Base-by-base conservation (phyloP, 1,140 invertebrate species). In the Portunus trituberculatus region DNA sequence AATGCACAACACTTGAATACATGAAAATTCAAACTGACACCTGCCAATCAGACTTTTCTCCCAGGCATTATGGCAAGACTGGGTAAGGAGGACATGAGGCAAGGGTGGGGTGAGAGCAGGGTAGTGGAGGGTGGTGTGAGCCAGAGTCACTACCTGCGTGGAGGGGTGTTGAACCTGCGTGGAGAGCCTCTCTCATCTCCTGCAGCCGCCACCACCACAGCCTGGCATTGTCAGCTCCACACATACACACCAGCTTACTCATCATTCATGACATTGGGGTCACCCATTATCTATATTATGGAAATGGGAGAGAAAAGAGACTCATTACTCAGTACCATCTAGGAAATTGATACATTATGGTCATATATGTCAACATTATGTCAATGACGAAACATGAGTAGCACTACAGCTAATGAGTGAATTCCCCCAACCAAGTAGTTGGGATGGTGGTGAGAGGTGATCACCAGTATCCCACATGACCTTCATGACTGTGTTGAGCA, bases 251-350 rank as follows among this genome's bases (percentile, higher is more conserved):
- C 95, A 95, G 95, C 95, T 95, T 93, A 95, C 91, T 95, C 95
- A 95, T 93, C 95, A 93, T 95, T 95, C 95, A 95, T 91, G 92
- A 95, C 92, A 95, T 95, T 93, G 95, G 86, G 95, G 91, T 95
- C 95, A 93, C 87, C 95, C 95, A 95, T 95, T 93, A 95, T 95
- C 95, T 95, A 95, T 93, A 88, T 95, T 95, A 95, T 95, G 95
- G 95, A 95, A 89, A 95, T 82, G 87, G 95, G 92, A 93, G 91
- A 92, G 87, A 93, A 95, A 95, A 95, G 88, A 93, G 93, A 48
- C 87, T 93, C 92, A 95, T 93, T 93, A 95, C 92, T 95, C 25
- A 91, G 83, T 46, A 87, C 25, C 45, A 90, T 52, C 82, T 31
- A 82, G 83, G 92, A 39, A 87, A 84, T 90, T 76, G 67, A 76